Evolutionary conservation across 2,113 vertebrate genomes (phyloP), one percentile per base, ranked within the genome.

Genomic region (Callopanchax toddi): DNA sequence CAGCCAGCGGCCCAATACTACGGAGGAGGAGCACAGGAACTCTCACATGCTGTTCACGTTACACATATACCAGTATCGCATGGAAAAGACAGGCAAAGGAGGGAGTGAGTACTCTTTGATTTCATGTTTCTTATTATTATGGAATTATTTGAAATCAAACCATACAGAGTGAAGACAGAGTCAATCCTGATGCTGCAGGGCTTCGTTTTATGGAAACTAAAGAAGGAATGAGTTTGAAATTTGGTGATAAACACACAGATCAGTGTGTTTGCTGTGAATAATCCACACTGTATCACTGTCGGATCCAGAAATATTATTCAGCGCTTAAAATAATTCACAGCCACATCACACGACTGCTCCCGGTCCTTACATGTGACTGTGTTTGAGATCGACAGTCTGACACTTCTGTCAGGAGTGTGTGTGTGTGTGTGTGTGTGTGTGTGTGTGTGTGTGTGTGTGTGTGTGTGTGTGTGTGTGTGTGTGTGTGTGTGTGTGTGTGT

Each of bases 31-130:
- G 58, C 95, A 95, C 26, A 93, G 97, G 18, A 99, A 95, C 90
- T 98, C 97, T 0, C 97, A 99, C 91, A 99, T 99, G 97, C 94
- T 99, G 76, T 99, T 99, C 87, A 99, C 97, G 0, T 89, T 99
- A 73, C 97, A 99, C 88, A 94, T 99, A 86, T 99, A 99, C 87
- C 96, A 98, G 92, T 99, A 99, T 85, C 95, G 97, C 52, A 98
- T 98, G 96, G 97, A 99, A 83, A 99, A 99, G 87, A 96, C 93
- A 0, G 93, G 96, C 34, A 99, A 98, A 77, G 97, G 95, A 0
- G 96, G 96, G 85, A 99, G 97, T 98, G 90, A 96, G 97, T 92
- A 10, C 0, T 63, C 23, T 51, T 29, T 45, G 37, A 29, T 54
- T 1, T 12, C 45, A 53, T 37, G 32, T 36, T 55, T 12, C 6